phyloP scores from a whole-genome alignment of 1,140 invertebrate genomes.

The Neodiprion pinetum region DNA sequence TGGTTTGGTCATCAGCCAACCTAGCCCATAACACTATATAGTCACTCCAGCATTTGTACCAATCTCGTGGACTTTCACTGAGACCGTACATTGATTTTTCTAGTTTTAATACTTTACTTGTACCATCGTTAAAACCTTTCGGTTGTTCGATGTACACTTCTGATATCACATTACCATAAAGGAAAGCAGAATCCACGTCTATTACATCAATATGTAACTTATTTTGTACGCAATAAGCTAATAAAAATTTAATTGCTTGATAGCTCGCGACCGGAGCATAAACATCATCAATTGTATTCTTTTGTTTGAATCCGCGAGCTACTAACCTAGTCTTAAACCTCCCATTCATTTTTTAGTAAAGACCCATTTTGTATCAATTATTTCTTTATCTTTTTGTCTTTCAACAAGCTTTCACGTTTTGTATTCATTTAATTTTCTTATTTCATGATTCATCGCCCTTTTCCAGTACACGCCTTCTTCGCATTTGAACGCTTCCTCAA shows the following conservation, averaged over 20 bases:
- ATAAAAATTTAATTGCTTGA: slow-evolving; percentile 31
- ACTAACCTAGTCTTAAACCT: slow-evolving; percentile 27
- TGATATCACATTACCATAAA: slow-evolving; percentile 51
- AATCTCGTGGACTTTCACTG: slow-evolving; percentile 33
- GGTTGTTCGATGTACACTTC: slow-evolving; percentile 37
- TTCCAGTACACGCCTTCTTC: slow-evolving; percentile 39
- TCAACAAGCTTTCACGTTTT: slow-evolving; percentile 44
- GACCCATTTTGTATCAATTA: slow-evolving; percentile 32
- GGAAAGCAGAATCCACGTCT: slow-evolving; percentile 51
- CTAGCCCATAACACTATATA: neutral
- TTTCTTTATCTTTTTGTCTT: slow-evolving; percentile 36
- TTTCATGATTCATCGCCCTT: slow-evolving; percentile 42
- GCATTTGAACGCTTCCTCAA: slow-evolving; percentile 45
- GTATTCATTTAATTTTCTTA: slow-evolving; percentile 42
- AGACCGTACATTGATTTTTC: slow-evolving; percentile 44
- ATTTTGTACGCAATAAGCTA: slow-evolving; percentile 38
- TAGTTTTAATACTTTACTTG: slow-evolving; percentile 37
- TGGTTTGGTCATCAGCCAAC: too few species aligned
- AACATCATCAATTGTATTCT: slow-evolving; percentile 34
- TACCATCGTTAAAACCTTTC: slow-evolving; percentile 37
- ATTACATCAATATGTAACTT: slow-evolving; percentile 42
- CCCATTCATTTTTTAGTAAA: slow-evolving; percentile 26
- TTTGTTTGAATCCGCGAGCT: slow-evolving; percentile 20
- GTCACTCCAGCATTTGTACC: slow-evolving; percentile 33
- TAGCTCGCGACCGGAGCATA: slow-evolving; percentile 38